Percentiles rank a stretch among this genome's conserved stretches.
Evolutionary conservation across 1,140 invertebrate genomes (phyloP).

Genomic region (Papilio aristodemus): DNA sequence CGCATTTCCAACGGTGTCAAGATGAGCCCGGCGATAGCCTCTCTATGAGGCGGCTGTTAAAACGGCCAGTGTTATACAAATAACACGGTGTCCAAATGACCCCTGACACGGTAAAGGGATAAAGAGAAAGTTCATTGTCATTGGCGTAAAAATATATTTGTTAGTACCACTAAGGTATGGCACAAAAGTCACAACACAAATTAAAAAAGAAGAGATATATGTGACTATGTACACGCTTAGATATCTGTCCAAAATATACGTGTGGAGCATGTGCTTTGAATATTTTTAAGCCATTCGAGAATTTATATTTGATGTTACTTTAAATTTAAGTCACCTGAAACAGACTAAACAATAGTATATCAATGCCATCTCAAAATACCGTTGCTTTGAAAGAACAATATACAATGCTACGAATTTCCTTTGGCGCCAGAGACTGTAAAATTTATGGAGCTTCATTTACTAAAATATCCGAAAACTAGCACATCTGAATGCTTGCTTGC

Average conservation of each 20-base stretch:
- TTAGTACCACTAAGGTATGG: background rate
- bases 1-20: constrained; percentile 46
- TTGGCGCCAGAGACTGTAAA: constrained; percentile 21
- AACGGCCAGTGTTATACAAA: constrained; percentile 56
- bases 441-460: constrained; percentile 22
- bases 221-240: too few relatives aligned
- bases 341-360: constrained; percentile 21
- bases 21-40: constrained; percentile 60
- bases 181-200: background rate
- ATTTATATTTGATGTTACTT: background rate
- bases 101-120: constrained; percentile 45
- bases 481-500: constrained; percentile 15
- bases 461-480: constrained; percentile 23
- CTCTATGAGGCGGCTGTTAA: constrained; percentile 53
- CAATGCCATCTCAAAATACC: constrained; percentile 15
- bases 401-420: background rate
- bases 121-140: constrained; percentile 53
- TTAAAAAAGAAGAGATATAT: too few relatives aligned
- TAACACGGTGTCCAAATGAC: constrained; percentile 46
- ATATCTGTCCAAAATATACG: constrained; percentile 1
- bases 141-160: constrained; percentile 21
- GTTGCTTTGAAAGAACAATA: background rate
- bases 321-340: background rate
- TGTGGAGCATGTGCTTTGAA: background rate
- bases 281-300: background rate